Conservation (phyloP, 2,888 invertebrate species). For the Protonemura montana region DNA sequence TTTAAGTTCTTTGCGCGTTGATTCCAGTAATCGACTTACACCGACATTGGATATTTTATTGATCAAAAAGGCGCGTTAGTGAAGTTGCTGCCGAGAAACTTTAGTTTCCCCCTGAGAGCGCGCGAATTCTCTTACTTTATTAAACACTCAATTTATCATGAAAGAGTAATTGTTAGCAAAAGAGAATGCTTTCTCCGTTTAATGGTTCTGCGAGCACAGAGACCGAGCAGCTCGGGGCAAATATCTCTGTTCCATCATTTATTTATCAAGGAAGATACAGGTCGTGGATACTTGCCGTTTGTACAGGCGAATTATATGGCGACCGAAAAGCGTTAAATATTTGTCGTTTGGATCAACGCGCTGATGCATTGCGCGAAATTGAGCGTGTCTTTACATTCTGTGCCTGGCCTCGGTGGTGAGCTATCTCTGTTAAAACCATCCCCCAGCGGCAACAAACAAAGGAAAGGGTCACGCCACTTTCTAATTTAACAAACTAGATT, state of each 20-base stretch:
- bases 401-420: too few species aligned
- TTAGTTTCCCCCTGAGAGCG: slow-evolving; percentile 9
- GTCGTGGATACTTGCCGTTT: too few species aligned
- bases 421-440: too few species aligned
- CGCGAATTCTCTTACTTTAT: neutral
- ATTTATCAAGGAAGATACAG: too few species aligned
- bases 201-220: neutral
- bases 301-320: too few species aligned
- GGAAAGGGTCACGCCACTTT: too few species aligned
- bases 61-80: neutral
- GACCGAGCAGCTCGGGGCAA: neutral
- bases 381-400: too few species aligned
- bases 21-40: neutral
- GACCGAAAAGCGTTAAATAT: too few species aligned
- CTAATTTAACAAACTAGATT: too few species aligned
- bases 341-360: too few species aligned
- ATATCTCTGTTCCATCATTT: neutral
- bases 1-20: neutral
- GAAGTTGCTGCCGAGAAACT: neutral
- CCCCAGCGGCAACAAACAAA: too few species aligned
- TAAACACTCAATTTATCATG: slow-evolving; percentile 9
- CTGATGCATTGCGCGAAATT: too few species aligned
- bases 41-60: neutral
- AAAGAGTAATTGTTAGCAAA: neutral
- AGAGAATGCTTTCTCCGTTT: neutral